Evolutionary conservation across 2,888 invertebrate genomes (phyloP), one percentile per base, ranked within the genome.

Genomic region (Spialia ferax): DNA sequence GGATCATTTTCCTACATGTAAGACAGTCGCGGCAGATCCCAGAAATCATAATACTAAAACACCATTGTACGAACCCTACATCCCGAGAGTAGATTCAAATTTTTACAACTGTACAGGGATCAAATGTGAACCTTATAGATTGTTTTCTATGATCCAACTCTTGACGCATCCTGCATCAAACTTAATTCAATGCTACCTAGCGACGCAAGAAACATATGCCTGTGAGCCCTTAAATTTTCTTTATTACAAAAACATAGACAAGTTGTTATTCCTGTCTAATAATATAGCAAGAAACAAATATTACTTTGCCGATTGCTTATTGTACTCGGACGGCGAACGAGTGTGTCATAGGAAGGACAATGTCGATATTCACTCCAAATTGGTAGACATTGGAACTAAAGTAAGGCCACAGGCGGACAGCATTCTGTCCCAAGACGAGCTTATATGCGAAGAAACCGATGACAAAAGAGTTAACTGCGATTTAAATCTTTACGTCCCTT

Each of bases 251-350:
- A 87, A 86, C 65, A 75, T 85, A 5, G 92, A 93, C 70, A 93
- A 90, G 73, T 48, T 92, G 70, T 73, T 88, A 68, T 90, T 92
- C 68, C 74, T 93, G 61, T 75, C 77, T 1, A 82, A 80, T 26
- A 84, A 83, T 65, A 81, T 92, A 72, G 76, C 71, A 6, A 71
- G 80, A 52, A 90, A 90, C 77, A 75, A 70, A 29, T 89, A 86
- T 78, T 93, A 91, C 71, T 71, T 80, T 60, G 88, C 88, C 52
- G 91, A 93, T 77, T 93, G 93, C 77, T 85, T 93, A 72, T 75
- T 90, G 67, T 92, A 88, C 73, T 62, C 78, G 2, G 86, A 87
- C 65, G 84, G 85, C 69, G 84, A 82, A 60, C 86, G 89, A 70
- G 82, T 92, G 6, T 93, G 93, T 76, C 85, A 87, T 71, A 88